These are phyloP conservation scores for Rhaphigaster nebulosa DNA, from an alignment of 2,888 invertebrate genomes.

Conservation along the genomic window DNA sequence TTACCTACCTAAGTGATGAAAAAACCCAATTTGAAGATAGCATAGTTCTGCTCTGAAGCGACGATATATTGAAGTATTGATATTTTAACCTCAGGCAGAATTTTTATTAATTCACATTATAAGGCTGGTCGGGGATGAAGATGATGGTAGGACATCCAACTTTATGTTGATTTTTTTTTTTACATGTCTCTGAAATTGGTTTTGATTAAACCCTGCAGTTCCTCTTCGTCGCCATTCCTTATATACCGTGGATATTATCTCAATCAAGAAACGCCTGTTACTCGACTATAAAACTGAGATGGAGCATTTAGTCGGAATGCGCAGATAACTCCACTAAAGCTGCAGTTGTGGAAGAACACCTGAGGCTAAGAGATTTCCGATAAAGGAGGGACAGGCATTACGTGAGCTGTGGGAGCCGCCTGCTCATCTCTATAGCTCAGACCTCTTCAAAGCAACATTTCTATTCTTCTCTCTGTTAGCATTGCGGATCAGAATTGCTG, in stretches of 20 bases:
- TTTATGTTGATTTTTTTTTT: too few relatives aligned
- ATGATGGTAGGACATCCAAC: too few relatives aligned
- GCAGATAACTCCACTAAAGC: background rate
- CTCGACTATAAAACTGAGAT: background rate
- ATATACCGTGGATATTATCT: background rate
- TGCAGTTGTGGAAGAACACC: background rate
- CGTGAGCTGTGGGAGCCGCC: background rate
- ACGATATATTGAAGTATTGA: too few relatives aligned
- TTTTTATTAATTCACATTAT: too few relatives aligned
- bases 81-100: too few relatives aligned
- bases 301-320: background rate
- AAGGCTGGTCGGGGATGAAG: too few relatives aligned
- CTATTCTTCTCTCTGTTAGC: background rate
- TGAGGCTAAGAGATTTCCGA: background rate
- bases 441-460: background rate
- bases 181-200: too few relatives aligned
- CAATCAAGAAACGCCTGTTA: background rate
- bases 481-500: too few relatives aligned
- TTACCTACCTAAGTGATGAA: too few relatives aligned
- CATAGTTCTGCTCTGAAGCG: too few relatives aligned
- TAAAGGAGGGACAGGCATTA: background rate
- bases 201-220: too few relatives aligned
- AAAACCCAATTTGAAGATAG: too few relatives aligned
- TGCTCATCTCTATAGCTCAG: background rate
- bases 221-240: background rate